Evolutionary conservation across 1,140 invertebrate species (phyloP).

Genomic region (Steinernema feltiae): DNA sequence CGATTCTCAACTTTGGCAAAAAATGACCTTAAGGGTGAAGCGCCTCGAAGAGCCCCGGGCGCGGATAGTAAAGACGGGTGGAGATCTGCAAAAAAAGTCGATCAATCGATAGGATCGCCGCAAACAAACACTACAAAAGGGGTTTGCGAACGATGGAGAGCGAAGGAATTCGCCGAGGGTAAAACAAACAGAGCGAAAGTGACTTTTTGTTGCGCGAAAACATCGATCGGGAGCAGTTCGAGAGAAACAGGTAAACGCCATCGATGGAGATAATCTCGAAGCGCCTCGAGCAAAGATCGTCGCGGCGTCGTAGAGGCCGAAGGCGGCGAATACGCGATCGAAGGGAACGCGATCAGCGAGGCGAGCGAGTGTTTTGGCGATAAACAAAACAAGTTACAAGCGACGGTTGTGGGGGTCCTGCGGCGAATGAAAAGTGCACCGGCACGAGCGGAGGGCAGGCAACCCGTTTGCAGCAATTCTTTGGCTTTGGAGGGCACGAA

Average conservation of each 20-base stretch:
- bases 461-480: too few relatives aligned
- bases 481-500: neutral
- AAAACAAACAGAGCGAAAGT: neutral
- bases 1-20: neutral
- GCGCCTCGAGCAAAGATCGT: slow-evolving; percentile 7
- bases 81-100: neutral
- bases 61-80: neutral
- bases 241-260: neutral
- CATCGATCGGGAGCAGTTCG: neutral
- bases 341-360: too few relatives aligned
- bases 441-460: too few relatives aligned
- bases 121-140: neutral
- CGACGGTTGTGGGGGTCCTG: too few relatives aligned
- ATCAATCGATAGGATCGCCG: slow-evolving; percentile 8
- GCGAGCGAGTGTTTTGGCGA: neutral
- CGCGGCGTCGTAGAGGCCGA: too few relatives aligned
- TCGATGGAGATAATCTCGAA: neutral
- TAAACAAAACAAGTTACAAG: slow-evolving; percentile 11
- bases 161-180: neutral
- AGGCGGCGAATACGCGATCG: neutral
- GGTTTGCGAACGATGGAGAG: too few relatives aligned
- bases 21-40: neutral
- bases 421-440: too few relatives aligned
- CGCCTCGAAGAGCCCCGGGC: too few relatives aligned
- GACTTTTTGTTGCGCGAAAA: slow-evolving; percentile 6